These are phyloP conservation scores for Garra rufa DNA, from an alignment of 2,113 vertebrate species.

Conservation along the genomic window DNA sequence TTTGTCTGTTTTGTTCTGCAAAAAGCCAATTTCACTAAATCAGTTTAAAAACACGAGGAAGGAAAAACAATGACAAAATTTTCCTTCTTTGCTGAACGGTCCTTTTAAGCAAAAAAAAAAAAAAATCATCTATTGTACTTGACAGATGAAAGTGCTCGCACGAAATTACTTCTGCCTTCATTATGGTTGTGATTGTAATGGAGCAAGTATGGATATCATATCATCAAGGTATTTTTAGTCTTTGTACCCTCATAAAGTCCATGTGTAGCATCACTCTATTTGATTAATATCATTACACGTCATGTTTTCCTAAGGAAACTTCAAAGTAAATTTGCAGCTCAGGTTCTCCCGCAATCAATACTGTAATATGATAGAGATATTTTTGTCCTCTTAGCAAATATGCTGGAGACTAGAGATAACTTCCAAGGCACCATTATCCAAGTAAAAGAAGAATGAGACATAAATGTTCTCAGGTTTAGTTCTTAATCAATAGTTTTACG, in stretches of 20 bases:
- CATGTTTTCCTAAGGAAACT: slow-evolving; percentile 32
- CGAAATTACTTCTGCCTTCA: neutral
- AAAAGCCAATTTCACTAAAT: neutral
- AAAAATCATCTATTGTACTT: neutral
- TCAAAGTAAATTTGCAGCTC: slow-evolving; percentile 33
- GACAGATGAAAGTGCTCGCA: neutral
- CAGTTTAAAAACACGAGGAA: neutral
- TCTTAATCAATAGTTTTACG: slow-evolving; percentile 34
- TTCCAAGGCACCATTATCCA: slow-evolving; percentile 19
- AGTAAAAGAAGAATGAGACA: slow-evolving; percentile 22
- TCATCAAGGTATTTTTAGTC: neutral
- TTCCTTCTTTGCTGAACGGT: neutral
- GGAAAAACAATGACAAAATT: neutral
- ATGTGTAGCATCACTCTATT: slow-evolving; percentile 25
- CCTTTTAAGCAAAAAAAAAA: neutral
- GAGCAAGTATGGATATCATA: neutral
- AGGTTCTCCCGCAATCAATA: slow-evolving; percentile 40
- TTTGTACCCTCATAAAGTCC: neutral
- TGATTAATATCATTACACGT: slow-evolving; percentile 18
- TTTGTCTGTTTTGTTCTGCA: neutral
- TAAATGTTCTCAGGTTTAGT: slow-evolving; percentile 12
- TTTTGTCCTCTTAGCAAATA: slow-evolving; percentile 25
- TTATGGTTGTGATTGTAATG: slow-evolving; percentile 21
- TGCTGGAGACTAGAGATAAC: neutral
- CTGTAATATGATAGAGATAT: slow-evolving; percentile 31